Evolutionary conservation across 2,797 vertebrate genomes (phyloP).

Genomic region (Euthynnus affinis): DNA sequence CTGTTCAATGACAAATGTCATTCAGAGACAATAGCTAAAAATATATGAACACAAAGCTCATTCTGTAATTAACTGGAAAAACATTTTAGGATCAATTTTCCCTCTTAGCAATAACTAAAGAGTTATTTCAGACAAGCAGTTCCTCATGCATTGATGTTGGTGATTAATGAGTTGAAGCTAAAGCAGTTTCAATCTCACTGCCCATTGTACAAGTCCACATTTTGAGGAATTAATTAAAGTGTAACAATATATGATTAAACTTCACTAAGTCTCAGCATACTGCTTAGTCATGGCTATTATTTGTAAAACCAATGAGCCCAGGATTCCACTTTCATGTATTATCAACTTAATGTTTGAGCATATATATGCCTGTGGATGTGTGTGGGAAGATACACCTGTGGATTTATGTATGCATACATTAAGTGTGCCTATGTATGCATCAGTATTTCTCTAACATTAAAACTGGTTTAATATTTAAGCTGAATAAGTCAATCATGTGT

Average conservation of each 20-base stretch:
- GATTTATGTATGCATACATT: background rate
- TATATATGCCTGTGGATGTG: constrained; percentile 5
- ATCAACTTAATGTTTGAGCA: constrained; percentile 27
- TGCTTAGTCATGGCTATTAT: constrained; percentile 64
- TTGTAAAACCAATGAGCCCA: constrained; percentile 46
- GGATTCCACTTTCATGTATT: constrained; percentile 31
- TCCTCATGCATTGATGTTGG: constrained; percentile 60
- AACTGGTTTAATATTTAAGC: constrained; percentile 32
- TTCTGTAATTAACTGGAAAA: constrained; percentile 53
- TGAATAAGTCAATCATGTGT: constrained; percentile 54
- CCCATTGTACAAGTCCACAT: constrained; percentile 65
- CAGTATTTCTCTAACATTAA: constrained; percentile 12
- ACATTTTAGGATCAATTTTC: constrained; percentile 45
- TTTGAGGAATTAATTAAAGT: constrained; percentile 78
- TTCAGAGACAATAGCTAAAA: constrained; percentile 37
- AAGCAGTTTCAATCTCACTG: constrained; percentile 62
- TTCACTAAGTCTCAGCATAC: constrained; percentile 49
- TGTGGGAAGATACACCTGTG: constrained; percentile 17
- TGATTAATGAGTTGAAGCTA: constrained; percentile 68
- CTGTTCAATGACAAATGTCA: constrained; percentile 35
- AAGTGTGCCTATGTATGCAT: background rate
- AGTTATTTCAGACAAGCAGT: constrained; percentile 53
- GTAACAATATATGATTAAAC: constrained; percentile 75
- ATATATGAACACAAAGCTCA: constrained; percentile 48
- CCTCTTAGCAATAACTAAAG: constrained; percentile 55